A percentile compares a stretch with the other conserved stretches of the same genome.
These are phyloP conservation scores for Sebastes kiyomatsui DNA, from an alignment of 2,797 vertebrate species.

Conservation along the genomic window DNA sequence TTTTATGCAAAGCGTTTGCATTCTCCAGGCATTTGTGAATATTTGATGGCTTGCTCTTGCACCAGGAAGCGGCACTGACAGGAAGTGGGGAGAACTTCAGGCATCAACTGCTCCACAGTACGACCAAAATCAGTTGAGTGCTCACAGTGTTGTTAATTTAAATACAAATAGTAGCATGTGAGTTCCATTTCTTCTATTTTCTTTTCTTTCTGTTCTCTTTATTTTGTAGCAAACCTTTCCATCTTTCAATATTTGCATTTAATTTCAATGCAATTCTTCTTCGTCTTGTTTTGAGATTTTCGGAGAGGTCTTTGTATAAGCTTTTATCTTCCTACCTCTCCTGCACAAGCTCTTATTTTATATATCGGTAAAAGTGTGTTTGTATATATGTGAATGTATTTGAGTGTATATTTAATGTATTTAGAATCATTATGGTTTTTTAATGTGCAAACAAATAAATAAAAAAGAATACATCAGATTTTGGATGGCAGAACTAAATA, in stretches of 20 bases:
- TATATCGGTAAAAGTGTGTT: background rate
- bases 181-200: background rate
- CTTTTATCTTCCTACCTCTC: background rate
- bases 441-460: background rate
- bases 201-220: background rate
- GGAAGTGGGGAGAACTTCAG: conserved; percentile 34
- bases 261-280: background rate
- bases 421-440: background rate
- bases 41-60: conserved; percentile 63
- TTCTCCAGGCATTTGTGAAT: conserved; percentile 64
- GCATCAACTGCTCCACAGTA: conserved; percentile 34
- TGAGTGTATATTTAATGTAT: background rate
- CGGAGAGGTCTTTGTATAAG: background rate
- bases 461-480: background rate
- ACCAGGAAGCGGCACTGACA: conserved; percentile 43
- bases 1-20: conserved; percentile 74
- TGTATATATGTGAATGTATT: no score
- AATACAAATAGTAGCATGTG: background rate
- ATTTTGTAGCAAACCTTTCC: background rate
- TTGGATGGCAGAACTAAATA: background rate
- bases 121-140: conserved; percentile 27
- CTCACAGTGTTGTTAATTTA: conserved; percentile 1
- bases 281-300: background rate
- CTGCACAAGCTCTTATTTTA: background rate
- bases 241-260: background rate